Base-by-base conservation (phyloP, 2,888 invertebrate genomes). In the Phyllotreta striolata region DNA sequence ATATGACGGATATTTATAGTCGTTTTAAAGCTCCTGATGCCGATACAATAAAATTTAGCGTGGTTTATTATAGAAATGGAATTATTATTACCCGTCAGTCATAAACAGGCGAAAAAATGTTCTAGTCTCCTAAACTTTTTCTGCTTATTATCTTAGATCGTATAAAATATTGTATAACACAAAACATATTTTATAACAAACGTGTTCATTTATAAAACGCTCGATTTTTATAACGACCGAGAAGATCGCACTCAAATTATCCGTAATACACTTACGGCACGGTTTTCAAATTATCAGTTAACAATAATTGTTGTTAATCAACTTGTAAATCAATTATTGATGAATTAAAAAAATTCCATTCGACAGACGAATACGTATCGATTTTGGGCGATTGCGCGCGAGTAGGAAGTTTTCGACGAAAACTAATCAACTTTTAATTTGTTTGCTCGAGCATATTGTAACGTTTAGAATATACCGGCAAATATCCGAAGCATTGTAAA, bases 61-160 rank as follows among this genome's bases (percentile, higher is more conserved):
- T 35, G 13, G 35, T 24, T 44, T 10, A 35, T 10, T n/a, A 6
- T 56, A 46, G 12, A 10, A 6, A 44, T n/a, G 44, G 46, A 46
- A 57, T 12, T 34, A 46, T 38, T 57, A 57, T n/a, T 38, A 47
- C 57, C 57, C 38, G 46, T 57, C 57, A 44, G 8, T 57, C 57
- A 57, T 44, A 37, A 9, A 14, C 24, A 46, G 44, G 47, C 57
- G 47, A 38, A 46, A 43, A 37, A 37, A 38, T 12, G 46, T 38
- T 12, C 13, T n/a, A 43, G 35, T 24, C 46, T 8, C 57, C 12
- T n/a, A 8, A 24, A 8, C 24, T 37, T 49, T 49, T 49, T 37
- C 35, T n/a, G n/a, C n/a, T n/a, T n/a, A n/a, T n/a, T n/a, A n/a
- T n/a, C 4, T 35, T 49, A 37, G 37, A 10, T 37, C 35, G 24